phyloP scores from a whole-genome alignment of 2,113 vertebrate species.

The Sinocyclocheilus rhinocerous region DNA sequence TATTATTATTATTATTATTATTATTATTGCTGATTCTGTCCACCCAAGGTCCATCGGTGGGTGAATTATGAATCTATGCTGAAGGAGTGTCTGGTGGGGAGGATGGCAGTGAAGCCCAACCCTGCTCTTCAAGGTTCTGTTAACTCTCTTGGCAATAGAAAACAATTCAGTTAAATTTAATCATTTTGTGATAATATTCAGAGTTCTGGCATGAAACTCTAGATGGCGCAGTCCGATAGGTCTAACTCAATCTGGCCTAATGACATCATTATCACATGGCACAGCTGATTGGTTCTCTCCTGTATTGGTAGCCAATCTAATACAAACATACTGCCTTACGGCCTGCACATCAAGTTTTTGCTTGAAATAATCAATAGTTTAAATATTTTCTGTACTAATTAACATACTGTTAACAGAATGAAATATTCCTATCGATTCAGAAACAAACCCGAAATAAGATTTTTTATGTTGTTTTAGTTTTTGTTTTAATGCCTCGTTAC shows the following conservation, averaged over 20 bases:
- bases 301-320: neutral
- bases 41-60: slow-evolving; percentile 91
- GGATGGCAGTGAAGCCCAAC: slow-evolving; percentile 81
- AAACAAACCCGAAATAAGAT: neutral
- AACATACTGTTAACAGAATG: neutral
- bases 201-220: too few relatives aligned
- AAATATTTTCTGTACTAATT: neutral
- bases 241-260: too few relatives aligned
- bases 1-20: too few relatives aligned
- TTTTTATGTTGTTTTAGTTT: neutral
- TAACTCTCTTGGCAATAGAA: neutral
- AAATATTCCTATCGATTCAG: neutral
- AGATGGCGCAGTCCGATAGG: too few relatives aligned
- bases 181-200: neutral
- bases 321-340: too few relatives aligned
- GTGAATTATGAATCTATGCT: slow-evolving; percentile 99
- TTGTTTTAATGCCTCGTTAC: neutral
- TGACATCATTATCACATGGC: too few relatives aligned
- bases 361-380: neutral
- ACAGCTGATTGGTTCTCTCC: too few relatives aligned
- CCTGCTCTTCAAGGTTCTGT: slow-evolving; percentile 79
- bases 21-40: neutral
- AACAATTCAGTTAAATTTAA: neutral
- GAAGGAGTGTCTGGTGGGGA: slow-evolving; percentile 93
- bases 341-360: neutral